Evolutionary conservation across 2,797 vertebrate species (phyloP).

Genomic region (Pagetopsis macropterus): DNA sequence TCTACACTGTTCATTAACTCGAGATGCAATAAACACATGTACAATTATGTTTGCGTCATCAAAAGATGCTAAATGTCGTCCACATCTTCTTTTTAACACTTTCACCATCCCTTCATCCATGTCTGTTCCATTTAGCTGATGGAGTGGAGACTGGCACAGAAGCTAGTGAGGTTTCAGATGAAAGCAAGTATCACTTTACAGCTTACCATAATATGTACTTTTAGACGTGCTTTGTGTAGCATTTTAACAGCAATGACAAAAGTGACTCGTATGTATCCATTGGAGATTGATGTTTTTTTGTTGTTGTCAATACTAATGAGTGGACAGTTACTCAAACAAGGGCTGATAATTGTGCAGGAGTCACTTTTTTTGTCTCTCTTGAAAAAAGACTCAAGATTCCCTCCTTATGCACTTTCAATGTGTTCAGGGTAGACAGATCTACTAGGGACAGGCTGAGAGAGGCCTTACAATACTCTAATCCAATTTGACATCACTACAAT

Average conservation of each 20-base stretch:
- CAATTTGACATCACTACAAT: not conserved
- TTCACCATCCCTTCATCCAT: constrained; percentile 42
- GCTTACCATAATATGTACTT: constrained; percentile 23
- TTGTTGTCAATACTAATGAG: not conserved
- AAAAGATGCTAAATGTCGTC: constrained; percentile 20
- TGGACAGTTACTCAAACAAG: constrained; percentile 2
- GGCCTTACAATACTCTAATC: not conserved
- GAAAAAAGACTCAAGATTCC: not conserved
- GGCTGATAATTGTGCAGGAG: not conserved
- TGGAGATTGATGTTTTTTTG: not conserved
- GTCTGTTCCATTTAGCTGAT: constrained; percentile 73
- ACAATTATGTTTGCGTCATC: not conserved
- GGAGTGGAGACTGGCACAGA: constrained; percentile 70
- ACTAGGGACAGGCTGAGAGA: not conserved
- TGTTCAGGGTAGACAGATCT: not conserved
- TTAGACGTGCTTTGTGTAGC: constrained; percentile 48
- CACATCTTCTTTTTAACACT: constrained; percentile 15
- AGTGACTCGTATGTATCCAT: not conserved
- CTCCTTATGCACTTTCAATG: not conserved
- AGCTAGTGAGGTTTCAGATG: constrained; percentile 77
- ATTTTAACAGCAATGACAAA: constrained; percentile 19
- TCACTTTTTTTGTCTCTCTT: not conserved
- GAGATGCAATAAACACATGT: constrained; percentile 8
- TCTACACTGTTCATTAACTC: not conserved
- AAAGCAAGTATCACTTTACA: constrained; percentile 82